Evolutionary conservation across 2,113 vertebrate genomes (phyloP).

Genomic region (Saguinus midas): DNA sequence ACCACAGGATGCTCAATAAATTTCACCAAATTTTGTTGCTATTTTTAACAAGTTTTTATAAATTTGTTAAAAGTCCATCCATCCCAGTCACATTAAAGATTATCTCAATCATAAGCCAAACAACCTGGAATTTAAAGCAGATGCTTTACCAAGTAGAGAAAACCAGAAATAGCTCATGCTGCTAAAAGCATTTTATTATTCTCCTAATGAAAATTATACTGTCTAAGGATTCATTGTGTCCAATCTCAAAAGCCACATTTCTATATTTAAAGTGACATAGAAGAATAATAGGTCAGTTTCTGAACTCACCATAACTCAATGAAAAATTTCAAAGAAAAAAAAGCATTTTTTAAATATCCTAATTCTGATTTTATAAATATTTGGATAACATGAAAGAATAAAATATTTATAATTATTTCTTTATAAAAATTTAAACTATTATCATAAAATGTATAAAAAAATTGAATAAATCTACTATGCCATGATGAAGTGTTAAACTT

Average conservation of each 20-base stretch:
- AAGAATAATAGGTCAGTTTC: not conserved
- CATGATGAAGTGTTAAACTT: not conserved
- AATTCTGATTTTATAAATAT: conserved; percentile 31
- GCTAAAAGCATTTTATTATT: not conserved
- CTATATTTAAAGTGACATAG: not conserved
- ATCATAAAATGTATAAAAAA: not conserved
- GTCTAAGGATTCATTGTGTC: not conserved
- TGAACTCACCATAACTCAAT: not conserved
- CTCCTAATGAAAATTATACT: conserved; percentile 9
- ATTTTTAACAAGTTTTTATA: conserved; percentile 37
- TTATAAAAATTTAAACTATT: conserved; percentile 24
- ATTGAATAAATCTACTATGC: not conserved
- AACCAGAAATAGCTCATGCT: not conserved
- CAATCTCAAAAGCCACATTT: not conserved
- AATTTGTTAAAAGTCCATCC: conserved; percentile 30
- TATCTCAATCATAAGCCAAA: not conserved
- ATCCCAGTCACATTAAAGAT: not conserved
- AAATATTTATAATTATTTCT: not conserved
- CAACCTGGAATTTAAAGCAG: not conserved
- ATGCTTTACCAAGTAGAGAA: not conserved
- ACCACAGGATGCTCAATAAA: not conserved
- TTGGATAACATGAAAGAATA: conserved; percentile 10
- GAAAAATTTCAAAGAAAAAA: not conserved
- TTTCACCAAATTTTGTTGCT: conserved; percentile 9
- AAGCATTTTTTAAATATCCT: not conserved